These are phyloP conservation scores for Archips xylosteana DNA, from an alignment of 2,888 invertebrate genomes.

Conservation along the genomic window DNA sequence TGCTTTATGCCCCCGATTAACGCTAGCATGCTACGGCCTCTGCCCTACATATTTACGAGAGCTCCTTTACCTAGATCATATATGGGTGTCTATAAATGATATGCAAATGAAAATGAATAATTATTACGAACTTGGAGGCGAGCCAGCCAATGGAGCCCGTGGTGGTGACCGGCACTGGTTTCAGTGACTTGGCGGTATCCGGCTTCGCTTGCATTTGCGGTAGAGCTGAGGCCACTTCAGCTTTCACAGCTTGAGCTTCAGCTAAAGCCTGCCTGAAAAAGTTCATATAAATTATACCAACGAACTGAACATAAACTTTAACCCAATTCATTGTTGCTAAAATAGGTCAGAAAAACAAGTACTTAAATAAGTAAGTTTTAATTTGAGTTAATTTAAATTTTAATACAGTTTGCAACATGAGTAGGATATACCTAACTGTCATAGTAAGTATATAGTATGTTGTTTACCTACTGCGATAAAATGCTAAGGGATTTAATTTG, in stretches of 20 bases:
- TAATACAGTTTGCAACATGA: too few relatives aligned
- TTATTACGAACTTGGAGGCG: constrained; percentile 60
- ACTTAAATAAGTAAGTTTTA: too few relatives aligned
- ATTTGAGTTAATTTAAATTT: too few relatives aligned
- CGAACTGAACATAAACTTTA: too few relatives aligned
- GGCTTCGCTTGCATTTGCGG: constrained; percentile 54
- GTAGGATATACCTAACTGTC: too few relatives aligned
- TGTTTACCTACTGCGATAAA: too few relatives aligned
- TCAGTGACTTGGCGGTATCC: constrained; percentile 61
- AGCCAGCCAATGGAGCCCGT: constrained; percentile 77
- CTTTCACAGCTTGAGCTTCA: constrained; percentile 61
- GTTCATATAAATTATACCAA: constrained; percentile 5
- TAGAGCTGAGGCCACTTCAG: constrained; percentile 57
- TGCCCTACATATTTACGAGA: background rate
- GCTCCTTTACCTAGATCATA: background rate
- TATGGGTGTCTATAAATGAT: background rate
- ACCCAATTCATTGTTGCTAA: too few relatives aligned
- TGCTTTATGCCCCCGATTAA: too few relatives aligned
- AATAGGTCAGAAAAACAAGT: too few relatives aligned
- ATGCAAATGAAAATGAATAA: constrained; percentile 19
- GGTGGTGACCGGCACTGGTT: constrained; percentile 75
- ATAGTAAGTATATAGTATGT: too few relatives aligned
- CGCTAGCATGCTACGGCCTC: background rate
- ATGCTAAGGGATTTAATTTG: too few relatives aligned
- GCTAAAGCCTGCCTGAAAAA: constrained; percentile 57